phyloP scores from a whole-genome alignment of 2,888 invertebrate genomes.

The Acanthoscelides obtectus region DNA sequence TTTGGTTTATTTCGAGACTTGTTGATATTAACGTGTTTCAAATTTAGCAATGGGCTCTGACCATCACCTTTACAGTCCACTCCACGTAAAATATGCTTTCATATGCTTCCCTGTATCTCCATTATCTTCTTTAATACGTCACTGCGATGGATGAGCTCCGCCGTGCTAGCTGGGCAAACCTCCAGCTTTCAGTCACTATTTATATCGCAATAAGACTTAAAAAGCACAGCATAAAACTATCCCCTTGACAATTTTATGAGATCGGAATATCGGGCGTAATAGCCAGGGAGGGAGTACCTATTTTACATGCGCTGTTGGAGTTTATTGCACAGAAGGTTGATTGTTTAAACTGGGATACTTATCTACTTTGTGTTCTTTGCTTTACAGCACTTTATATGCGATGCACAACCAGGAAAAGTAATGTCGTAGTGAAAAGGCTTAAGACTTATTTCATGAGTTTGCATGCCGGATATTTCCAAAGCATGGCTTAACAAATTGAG shows the following conservation, averaged over 20 bases:
- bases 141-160: neutral
- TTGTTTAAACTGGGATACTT: neutral
- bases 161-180: slow-evolving; percentile 9
- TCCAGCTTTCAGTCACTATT: slow-evolving; percentile 8
- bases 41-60: no score
- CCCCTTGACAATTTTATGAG: neutral
- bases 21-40: no score
- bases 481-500: no score
- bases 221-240: neutral
- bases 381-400: no score
- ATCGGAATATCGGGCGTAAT: neutral
- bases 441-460: no score
- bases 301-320: neutral
- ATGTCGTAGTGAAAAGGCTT: no score
- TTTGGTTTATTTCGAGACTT: no score
- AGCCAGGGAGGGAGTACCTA: neutral
- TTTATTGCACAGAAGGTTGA: neutral
- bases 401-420: no score
- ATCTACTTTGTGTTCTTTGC: neutral
- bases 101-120: slow-evolving; percentile 1
- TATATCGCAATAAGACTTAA: neutral
- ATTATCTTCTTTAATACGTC: slow-evolving; percentile 6
- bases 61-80: neutral
- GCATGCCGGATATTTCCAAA: no score
- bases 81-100: slow-evolving; percentile 1